A percentile compares a stretch with the other conserved stretches of the same genome.
Conservation (phyloP, 2,113 vertebrate species). For the Labrus mixtus region DNA sequence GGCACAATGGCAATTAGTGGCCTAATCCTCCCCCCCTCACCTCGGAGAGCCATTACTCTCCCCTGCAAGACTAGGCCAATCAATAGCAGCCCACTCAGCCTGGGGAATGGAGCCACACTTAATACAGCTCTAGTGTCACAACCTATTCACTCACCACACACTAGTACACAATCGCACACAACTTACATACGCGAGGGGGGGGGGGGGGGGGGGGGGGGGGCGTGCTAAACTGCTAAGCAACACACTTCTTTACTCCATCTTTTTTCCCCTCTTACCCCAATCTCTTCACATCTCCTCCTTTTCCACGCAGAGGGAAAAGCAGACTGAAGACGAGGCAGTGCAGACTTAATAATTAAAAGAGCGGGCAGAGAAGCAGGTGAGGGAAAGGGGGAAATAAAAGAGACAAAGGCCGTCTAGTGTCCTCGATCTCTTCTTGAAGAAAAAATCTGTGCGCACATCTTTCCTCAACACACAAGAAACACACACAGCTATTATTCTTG, state of each 20-base stretch:
- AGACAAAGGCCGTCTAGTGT: conserved; percentile 34
- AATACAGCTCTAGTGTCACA: conserved; percentile 87
- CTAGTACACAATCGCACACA: conserved; percentile 34
- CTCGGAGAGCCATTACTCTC: conserved; percentile 87
- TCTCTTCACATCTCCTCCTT: conserved; percentile 22
- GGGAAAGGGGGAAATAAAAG: conserved; percentile 57
- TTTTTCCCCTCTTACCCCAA: conserved; percentile 17
- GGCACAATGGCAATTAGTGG: conserved; percentile 90
- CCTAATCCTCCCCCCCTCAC: conserved; percentile 83
- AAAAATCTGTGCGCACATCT: conserved; percentile 38
- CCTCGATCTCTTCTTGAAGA: conserved; percentile 36
- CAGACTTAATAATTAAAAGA: conserved; percentile 81
- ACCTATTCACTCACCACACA: conserved; percentile 81
- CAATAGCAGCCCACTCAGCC: conserved; percentile 88
- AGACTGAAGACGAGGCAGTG: conserved; percentile 66
- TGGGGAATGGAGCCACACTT: conserved; percentile 86
- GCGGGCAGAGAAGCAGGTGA: conserved; percentile 68
- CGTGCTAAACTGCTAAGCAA: conserved; percentile 68
- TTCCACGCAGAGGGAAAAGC: conserved; percentile 56
- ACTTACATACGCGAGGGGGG: conserved; percentile 51
- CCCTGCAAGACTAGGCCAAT: conserved; percentile 86
- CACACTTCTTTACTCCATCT: conserved; percentile 53
- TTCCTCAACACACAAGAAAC: conserved; percentile 18
- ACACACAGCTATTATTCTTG: conserved; percentile 52
- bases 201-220: conserved; percentile 33